Evolutionary conservation across 2,797 vertebrate genomes (phyloP).

Genomic region (Ambastaia sidthimunki): DNA sequence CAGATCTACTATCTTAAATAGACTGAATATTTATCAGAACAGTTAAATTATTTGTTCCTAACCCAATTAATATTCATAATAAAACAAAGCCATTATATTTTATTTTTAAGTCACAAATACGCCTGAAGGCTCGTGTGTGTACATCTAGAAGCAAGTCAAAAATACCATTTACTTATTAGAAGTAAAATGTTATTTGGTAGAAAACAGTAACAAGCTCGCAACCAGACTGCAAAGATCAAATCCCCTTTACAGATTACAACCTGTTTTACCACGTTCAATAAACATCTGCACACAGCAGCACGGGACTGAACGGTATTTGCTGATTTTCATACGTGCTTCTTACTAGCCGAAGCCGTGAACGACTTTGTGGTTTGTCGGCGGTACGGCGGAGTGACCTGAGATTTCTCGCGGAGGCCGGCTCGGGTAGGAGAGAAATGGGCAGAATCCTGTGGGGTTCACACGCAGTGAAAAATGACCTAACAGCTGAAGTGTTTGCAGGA

Average conservation of each 20-base stretch:
- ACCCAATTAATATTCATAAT: neutral
- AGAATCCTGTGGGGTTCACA: conserved; percentile 51
- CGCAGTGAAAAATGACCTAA: conserved; percentile 54
- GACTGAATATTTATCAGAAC: neutral
- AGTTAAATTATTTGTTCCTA: neutral
- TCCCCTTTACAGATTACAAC: conserved; percentile 8
- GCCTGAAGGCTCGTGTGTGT: no score
- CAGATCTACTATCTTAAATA: neutral
- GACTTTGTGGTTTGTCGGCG: conserved; percentile 38
- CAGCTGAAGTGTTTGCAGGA: conserved; percentile 39
- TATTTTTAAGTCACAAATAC: neutral
- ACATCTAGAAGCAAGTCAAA: neutral
- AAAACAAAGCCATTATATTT: no score
- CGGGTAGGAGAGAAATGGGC: conserved; percentile 36
- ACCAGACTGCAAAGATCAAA: no score
- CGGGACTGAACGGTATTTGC: conserved; percentile 30
- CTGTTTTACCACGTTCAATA: conserved; percentile 18
- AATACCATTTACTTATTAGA: no score
- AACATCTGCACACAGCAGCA: conserved; percentile 35
- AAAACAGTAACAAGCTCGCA: neutral
- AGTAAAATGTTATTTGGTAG: no score
- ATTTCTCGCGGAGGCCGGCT: conserved; percentile 14
- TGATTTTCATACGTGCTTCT: conserved; percentile 32
- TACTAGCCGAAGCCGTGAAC: conserved; percentile 46
- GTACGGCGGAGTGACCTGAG: conserved; percentile 25